Evolutionary conservation across 2,113 vertebrate species (phyloP), one percentile per base, ranked within the genome.

Genomic region (Eulemur macaco): DNA sequence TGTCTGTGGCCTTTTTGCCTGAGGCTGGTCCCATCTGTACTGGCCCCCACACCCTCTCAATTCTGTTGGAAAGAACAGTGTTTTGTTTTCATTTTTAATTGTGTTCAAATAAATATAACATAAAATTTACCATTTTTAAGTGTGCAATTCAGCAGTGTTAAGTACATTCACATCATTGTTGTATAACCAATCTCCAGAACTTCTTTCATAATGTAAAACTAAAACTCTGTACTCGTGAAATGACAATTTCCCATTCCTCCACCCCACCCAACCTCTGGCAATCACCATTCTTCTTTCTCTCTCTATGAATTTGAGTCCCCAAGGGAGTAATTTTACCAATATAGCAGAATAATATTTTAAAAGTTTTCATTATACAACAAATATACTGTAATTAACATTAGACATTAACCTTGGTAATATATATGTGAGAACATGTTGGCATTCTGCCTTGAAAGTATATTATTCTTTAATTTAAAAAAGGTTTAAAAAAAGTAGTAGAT

Each of bases 381-480:
- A 78, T 47, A 90, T 31, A 76, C 3, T 64, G 25, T 31, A 86
- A 73, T 74, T 93, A 86, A 45, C 39, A 78, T 54, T 78, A 88
- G 21, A 58, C 89, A 39, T n/a, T 86, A 81, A 25, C 12, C 73
- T 74, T 64, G 29, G 81, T 52, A 93, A 81, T 29, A 85, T 15
- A 66, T 80, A 69, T 21, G 17, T 73, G 88, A 81, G 64, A 93
- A 89, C 23, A 86, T 31, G 29, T 18, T 68, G 81, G 21, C 37
- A 90, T 86, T 93, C 66, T 86, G 50, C n/a, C 66, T 90, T 77
- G 52, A 90, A 76, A 76, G 8, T 82, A 20, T 82, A 93, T 74
- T 34, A 86, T 2, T 88, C 8, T 12, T 21, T 56, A 21, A 56
- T 21, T 56, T 56, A 18, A 56, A 56, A 56, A 56, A 56, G 20